A percentile compares a stretch with the other conserved stretches of the same genome.
Conservation (phyloP, 2,888 invertebrate species). For the Dysmachus trigonus region DNA sequence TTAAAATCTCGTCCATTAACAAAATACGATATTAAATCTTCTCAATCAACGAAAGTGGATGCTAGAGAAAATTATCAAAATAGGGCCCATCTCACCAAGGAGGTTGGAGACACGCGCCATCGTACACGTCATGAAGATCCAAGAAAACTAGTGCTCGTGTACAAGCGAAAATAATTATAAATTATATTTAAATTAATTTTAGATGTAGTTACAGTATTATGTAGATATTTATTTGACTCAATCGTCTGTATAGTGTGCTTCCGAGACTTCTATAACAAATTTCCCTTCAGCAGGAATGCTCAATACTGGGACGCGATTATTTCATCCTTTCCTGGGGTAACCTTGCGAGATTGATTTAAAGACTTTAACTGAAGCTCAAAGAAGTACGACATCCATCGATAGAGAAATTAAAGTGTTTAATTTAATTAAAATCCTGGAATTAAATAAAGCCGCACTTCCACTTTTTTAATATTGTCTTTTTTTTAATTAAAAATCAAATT, state of each 20-base stretch:
- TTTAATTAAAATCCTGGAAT: background rate
- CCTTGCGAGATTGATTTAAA: background rate
- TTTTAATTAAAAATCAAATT: background rate
- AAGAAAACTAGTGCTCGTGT: slow-evolving; percentile 25
- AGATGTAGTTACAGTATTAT: background rate
- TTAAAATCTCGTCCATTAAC: background rate
- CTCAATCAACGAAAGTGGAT: background rate
- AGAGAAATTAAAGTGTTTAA: background rate
- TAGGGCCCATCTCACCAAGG: background rate
- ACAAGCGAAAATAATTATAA: slow-evolving; percentile 26
- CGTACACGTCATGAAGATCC: background rate
- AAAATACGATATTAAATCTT: background rate
- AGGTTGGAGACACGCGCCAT: slow-evolving; percentile 34
- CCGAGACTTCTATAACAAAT: background rate
- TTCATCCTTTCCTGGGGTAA: background rate
- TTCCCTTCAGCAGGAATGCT: background rate
- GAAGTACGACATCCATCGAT: background rate
- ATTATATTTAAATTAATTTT: background rate
- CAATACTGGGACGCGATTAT: background rate
- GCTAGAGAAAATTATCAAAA: background rate
- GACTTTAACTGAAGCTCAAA: background rate
- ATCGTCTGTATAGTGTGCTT: background rate
- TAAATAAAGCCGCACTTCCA: background rate
- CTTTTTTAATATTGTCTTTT: background rate
- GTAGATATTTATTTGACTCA: background rate